phyloP scores from a whole-genome alignment of 2,113 vertebrate species.

The Bubo bubo region DNA sequence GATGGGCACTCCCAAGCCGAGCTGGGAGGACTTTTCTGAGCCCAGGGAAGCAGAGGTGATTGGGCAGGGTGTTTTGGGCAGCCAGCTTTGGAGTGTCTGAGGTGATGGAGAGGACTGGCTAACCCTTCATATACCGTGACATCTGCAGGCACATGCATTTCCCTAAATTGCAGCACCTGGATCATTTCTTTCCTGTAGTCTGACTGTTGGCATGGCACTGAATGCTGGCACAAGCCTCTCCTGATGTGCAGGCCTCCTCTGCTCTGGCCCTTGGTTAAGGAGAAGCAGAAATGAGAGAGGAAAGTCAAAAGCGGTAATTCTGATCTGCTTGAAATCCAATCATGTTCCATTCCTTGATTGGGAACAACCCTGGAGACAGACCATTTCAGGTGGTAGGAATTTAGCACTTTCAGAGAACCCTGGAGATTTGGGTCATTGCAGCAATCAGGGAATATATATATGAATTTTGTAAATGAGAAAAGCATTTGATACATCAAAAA shows the following conservation, averaged over 20 bases:
- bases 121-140: accelerated
- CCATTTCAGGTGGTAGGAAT: background rate
- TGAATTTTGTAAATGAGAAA: too few species aligned
- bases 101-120: accelerated
- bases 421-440: background rate
- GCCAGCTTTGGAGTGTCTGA: background rate
- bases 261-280: background rate
- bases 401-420: background rate
- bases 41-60: background rate
- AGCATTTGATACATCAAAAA: background rate
- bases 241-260: background rate
- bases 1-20: background rate
- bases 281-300: background rate
- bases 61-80: background rate
- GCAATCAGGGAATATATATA: background rate
- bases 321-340: background rate
- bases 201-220: background rate
- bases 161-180: accelerated
- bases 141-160: background rate
- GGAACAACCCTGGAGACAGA: background rate
- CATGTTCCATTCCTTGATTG: background rate
- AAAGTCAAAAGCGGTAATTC: too few species aligned
- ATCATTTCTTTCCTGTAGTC: background rate
- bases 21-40: background rate
- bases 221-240: background rate